A percentile compares a stretch with the other conserved stretches of the same genome.
Conservation (phyloP, 2,888 invertebrate genomes). For the Orthosia gracilis region DNA sequence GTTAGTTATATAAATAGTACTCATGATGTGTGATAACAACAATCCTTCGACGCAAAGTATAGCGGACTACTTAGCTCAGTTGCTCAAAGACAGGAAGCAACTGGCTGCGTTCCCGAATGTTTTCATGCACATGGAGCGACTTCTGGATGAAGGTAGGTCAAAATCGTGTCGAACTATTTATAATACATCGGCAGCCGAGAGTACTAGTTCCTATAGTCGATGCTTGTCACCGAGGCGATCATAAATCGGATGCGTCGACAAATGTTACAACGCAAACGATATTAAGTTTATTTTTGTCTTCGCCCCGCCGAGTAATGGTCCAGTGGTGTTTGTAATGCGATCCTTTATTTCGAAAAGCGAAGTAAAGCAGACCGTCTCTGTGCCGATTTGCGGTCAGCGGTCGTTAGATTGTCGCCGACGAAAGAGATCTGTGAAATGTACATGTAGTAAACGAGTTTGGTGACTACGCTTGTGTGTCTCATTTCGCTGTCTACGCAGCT, state of each 20-base stretch:
- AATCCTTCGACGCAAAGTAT: conserved; percentile 97
- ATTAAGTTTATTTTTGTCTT: conserved; percentile 91
- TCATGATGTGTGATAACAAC: conserved; percentile 91
- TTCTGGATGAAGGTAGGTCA: conserved; percentile 99
- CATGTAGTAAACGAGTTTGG: conserved; percentile 84
- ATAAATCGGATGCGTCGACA: conserved; percentile 90
- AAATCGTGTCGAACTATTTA: conserved; percentile 77
- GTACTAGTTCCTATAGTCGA: conserved; percentile 76
- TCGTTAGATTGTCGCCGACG: conserved; percentile 86
- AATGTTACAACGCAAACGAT: conserved; percentile 90
- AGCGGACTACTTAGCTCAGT: conserved; percentile 99
- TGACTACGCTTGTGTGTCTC: conserved; percentile 76
- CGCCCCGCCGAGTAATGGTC: conserved; percentile 90
- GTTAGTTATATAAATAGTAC: conserved; percentile 83
- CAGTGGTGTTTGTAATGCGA: conserved; percentile 90
- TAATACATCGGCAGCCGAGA: conserved; percentile 75
- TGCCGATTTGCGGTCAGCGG: conserved; percentile 87
- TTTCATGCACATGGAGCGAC: conserved; percentile 99
- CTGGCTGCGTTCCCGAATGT: conserved; percentile 99
- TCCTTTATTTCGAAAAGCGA: conserved; percentile 88
- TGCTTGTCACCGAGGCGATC: conserved; percentile 86
- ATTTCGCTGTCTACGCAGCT: conserved; percentile 78
- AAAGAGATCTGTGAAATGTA: conserved; percentile 87
- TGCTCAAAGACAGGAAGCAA: conserved; percentile 99
- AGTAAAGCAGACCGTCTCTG: conserved; percentile 86